These are phyloP conservation scores for Teleopsis dalmanni DNA, from an alignment of 1,140 invertebrate species.

Conservation along the genomic window DNA sequence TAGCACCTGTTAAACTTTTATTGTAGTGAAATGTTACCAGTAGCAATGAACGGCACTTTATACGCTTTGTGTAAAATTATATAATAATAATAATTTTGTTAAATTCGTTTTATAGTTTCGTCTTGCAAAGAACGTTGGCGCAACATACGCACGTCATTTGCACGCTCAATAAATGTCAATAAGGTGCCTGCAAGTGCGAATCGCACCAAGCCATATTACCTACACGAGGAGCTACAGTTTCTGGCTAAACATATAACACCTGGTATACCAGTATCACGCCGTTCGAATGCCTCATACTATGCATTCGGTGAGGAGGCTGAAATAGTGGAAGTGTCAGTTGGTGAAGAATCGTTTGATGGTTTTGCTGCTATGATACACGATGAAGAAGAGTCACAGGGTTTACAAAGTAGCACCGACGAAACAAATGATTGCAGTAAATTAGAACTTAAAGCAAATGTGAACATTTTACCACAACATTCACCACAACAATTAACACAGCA, in stretches of 20 bases:
- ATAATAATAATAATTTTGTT: too few relatives aligned
- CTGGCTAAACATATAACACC: slow-evolving; percentile 28
- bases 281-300: slow-evolving; percentile 9
- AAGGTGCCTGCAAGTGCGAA: slow-evolving; percentile 20
- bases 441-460: slow-evolving; percentile 10
- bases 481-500: slow-evolving; percentile 8
- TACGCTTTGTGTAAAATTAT: too few relatives aligned
- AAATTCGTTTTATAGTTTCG: slow-evolving; percentile 18
- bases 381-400: slow-evolving; percentile 12
- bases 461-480: background rate
- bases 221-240: slow-evolving; percentile 27
- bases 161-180: slow-evolving; percentile 29
- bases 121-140: slow-evolving; percentile 34
- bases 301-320: slow-evolving; percentile 12
- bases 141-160: slow-evolving; percentile 30
- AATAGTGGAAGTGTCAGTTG: slow-evolving; percentile 8
- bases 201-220: slow-evolving; percentile 31
- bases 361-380: slow-evolving; percentile 11
- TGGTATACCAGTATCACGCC: slow-evolving; percentile 25
- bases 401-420: slow-evolving; percentile 4
- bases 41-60: too few relatives aligned
- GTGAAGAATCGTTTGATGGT: slow-evolving; percentile 14
- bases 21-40: too few relatives aligned
- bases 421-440: slow-evolving; percentile 13
- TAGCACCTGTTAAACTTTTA: too few relatives aligned